Evolutionary conservation across 2,888 invertebrate genomes (phyloP), one percentile per base, ranked within the genome.

Genomic region (Drosophila rellima): DNA sequence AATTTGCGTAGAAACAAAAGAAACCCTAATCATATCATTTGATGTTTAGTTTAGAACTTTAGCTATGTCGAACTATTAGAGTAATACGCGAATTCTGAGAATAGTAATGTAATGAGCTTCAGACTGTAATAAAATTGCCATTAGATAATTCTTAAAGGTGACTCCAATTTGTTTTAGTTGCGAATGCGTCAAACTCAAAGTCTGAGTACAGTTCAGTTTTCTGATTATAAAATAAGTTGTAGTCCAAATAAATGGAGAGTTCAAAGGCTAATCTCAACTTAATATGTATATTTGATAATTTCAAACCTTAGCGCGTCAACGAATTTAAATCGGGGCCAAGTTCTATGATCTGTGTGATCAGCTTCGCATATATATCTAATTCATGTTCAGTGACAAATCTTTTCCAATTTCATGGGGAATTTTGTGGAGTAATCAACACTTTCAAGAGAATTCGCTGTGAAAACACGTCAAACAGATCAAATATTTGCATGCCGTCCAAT

Each of bases 401-500:
- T 26, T 40, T 5, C 2, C 37, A 37, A 2, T 54, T 54, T 78
- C 52, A 45, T 40, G 3, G 44, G 45, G 56, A n/a, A 42, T 17
- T 26, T 51, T 33, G 42, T 20, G 20, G n/a, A 11, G 33, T 39
- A 50, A 37, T 42, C 26, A 45, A 18, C 39, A 55, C 52, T 31
- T 74, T 60, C 42, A 61, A 64, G 18, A 56, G 75, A 79, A 77
- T 65, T 68, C 59, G 67, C 26, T 62, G 48, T 35, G 31, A 71
- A 50, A 64, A 45, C 40, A 65, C 65, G 54, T 59, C 55, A 81
- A 65, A 67, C 60, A 64, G 69, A 68, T 67, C 50, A 80, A 86
- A 86, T 72, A 85, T 65, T 63, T 65, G 55, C 74, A 86, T 74
- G 75, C 44, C 61, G 63, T 50, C 60, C 47, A 69, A 50, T 55